Evolutionary conservation across 2,888 invertebrate genomes (phyloP).

Genomic region (Cylindroiulus punctatus): DNA sequence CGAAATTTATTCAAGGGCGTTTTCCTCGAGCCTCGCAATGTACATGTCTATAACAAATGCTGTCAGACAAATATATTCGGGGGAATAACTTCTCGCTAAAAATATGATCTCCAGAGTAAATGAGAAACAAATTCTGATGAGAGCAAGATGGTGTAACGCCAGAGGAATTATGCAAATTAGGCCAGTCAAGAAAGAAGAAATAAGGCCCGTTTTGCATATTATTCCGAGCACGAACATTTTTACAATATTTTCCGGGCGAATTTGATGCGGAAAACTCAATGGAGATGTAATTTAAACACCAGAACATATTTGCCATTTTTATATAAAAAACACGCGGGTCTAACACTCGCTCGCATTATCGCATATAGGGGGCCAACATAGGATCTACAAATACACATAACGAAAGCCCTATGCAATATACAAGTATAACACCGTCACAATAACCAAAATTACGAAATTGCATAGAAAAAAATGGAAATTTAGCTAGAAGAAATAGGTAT

Average conservation of each 20-base stretch:
- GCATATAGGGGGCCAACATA: not conserved
- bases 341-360: not conserved
- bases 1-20: constrained; percentile 21
- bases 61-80: constrained; percentile 29
- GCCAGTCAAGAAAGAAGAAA: constrained; percentile 8
- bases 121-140: constrained; percentile 42
- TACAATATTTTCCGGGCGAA: constrained; percentile 31
- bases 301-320: constrained; percentile 6
- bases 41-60: not conserved
- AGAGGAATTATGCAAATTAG: constrained; percentile 34
- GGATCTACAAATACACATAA: not conserved
- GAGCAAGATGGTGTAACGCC: constrained; percentile 42
- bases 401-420: not conserved
- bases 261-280: constrained; percentile 34
- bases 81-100: constrained; percentile 22
- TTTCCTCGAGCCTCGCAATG: constrained; percentile 1
- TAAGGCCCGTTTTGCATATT: constrained; percentile 37
- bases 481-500: not conserved
- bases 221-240: constrained; percentile 29
- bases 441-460: not conserved
- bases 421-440: not conserved
- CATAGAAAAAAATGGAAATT: not conserved
- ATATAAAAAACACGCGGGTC: not conserved
- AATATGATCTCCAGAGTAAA: constrained; percentile 38
- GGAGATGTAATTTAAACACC: constrained; percentile 42